Evolutionary conservation across 2,888 invertebrate species (phyloP), one percentile per base, ranked within the genome.

Genomic region (Amiota communis): DNA sequence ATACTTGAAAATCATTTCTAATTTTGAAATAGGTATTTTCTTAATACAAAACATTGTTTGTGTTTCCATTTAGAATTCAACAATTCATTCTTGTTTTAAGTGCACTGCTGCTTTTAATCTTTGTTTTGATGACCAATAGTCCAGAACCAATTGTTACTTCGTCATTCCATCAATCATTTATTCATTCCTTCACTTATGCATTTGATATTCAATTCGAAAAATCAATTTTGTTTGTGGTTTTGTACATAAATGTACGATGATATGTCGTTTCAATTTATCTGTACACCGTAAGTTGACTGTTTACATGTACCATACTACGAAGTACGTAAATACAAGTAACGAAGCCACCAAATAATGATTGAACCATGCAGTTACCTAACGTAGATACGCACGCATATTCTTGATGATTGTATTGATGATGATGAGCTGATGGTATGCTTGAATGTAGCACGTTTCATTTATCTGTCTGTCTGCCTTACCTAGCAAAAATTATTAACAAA

Each of bases 171-270:
- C 36, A 36, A 4, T 36, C 36, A 36, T 36, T 36, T 36, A 36
- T 36, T 36, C 36, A 36, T 36, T 36, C 36, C 36, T 36, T 36
- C 36, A 36, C 36, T 36, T 36, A 36, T 36, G 3, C 36, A 36
- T 36, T 36, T 48, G 65, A 17, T 65, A 48, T 65, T 48, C 65
- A 17, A n/a, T n/a, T 51, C 67, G 53, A 51, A 64, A 71, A 71
- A 71, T 71, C 71, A 71, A 71, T 71, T 71, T 71, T 71, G 71
- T 63, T 71, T 71, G 71, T 53, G 71, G 63, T 71, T 63, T 68
- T 51, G 51, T 51, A 68, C 53, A 59, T 23, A 23, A 17, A 59
- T 59, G 23, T 20, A 13, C 20, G 23, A 59, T 15, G 23, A 23
- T 6, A 59, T n/a, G n/a, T 20, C 59, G 59, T 20, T 20, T 36